phyloP scores from a whole-genome alignment of 2,113 vertebrate genomes.

The Barbus barbus region DNA sequence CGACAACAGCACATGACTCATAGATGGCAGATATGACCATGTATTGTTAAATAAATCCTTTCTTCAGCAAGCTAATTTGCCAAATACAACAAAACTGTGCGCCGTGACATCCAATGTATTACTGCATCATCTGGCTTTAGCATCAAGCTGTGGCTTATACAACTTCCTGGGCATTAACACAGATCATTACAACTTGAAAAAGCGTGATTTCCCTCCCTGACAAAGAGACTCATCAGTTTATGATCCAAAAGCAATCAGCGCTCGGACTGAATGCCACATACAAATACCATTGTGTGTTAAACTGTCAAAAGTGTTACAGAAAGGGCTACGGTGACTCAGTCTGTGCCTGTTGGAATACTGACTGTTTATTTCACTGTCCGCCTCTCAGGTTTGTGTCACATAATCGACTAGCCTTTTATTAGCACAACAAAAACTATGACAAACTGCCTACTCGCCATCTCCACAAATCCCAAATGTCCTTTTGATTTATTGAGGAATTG shows the following conservation, averaged over 20 bases:
- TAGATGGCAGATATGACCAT: not conserved
- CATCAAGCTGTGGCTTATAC: not conserved
- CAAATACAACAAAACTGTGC: not conserved
- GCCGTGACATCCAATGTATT: not conserved
- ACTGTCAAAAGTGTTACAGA: slow-evolving; percentile 11
- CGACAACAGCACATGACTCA: not conserved
- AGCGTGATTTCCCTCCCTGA: not conserved
- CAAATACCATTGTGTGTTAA: slow-evolving; percentile 16
- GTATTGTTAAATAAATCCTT: not conserved
- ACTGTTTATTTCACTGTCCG: slow-evolving; percentile 23
- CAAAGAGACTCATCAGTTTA: not conserved
- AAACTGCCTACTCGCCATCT: slow-evolving; percentile 18
- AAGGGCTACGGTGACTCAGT: slow-evolving; percentile 22
- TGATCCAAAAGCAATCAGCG: not conserved
- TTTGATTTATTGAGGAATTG: slow-evolving; percentile 36
- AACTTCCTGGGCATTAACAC: too few relatives aligned
- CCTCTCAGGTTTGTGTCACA: slow-evolving; percentile 34
- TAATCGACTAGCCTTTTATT: slow-evolving; percentile 46
- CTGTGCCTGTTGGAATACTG: slow-evolving; percentile 7
- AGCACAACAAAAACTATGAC: slow-evolving; percentile 33
- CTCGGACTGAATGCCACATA: not conserved
- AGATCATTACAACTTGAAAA: not conserved
- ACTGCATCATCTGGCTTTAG: not conserved
- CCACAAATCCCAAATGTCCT: slow-evolving; percentile 35
- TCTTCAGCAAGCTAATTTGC: not conserved